Evolutionary conservation across 53 echinoderm and acorn worm species (phyloP).

Genomic region (Pentamera pediparva): DNA sequence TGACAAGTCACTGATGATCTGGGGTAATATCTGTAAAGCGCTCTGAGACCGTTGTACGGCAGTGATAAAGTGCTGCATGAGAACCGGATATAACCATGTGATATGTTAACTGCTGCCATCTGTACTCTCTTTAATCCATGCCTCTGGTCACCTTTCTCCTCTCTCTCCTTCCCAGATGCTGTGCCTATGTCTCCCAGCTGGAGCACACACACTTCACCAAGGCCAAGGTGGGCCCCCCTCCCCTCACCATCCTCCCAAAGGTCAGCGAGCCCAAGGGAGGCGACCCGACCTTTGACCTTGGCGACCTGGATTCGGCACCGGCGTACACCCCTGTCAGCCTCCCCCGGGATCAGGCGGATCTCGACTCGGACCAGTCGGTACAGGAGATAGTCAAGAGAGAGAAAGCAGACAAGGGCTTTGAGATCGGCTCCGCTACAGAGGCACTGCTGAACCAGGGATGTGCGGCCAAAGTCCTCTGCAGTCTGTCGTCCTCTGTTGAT

Average conservation of each 20-base stretch:
- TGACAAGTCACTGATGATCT: no score
- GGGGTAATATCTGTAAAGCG: no score
- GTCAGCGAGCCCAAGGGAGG: constrained; percentile 46
- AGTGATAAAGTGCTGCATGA: no score
- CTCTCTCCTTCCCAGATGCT: constrained; percentile 54
- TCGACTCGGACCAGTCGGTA: constrained; percentile 30
- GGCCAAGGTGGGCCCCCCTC: constrained; percentile 39
- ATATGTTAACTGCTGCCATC: no score
- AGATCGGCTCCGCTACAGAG: constrained; percentile 87
- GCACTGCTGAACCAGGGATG: constrained; percentile 74
- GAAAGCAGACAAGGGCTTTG: constrained; percentile 85
- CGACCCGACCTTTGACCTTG: constrained; percentile 47
- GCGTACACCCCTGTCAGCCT: constrained; percentile 31
- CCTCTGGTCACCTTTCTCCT: no score
- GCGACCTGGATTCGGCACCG: constrained; percentile 54
- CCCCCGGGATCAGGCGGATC: constrained; percentile 10
- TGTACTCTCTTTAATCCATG: no score
- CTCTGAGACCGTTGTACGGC: no score
- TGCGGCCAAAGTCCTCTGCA: constrained; percentile 92
- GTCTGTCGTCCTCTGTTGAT: constrained; percentile 86
- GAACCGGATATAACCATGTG: no score
- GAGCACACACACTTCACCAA: constrained; percentile 99
- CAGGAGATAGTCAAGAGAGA: constrained; percentile 85
- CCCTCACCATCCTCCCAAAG: constrained; percentile 58
- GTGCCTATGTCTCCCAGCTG: constrained; percentile 98